Conservation (phyloP, 2,888 invertebrate species). For the Lampropteryx suffumata region DNA sequence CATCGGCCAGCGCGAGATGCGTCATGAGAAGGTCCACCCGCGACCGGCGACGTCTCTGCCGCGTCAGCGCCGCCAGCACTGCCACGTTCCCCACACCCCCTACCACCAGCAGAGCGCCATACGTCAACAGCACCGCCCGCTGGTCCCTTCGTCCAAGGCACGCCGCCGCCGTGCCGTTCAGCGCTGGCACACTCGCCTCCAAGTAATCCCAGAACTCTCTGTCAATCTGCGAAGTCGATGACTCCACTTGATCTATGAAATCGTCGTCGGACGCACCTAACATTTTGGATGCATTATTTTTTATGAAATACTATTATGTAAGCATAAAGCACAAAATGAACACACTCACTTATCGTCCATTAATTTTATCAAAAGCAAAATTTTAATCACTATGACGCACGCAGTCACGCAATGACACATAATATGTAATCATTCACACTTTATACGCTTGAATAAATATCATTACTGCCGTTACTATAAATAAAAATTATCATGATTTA, state of each 20-base stretch:
- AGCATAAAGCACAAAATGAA: conserved; percentile 7
- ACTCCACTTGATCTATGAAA: conserved; percentile 12
- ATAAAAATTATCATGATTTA: too few relatives aligned
- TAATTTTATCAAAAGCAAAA: neutral
- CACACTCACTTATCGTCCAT: neutral
- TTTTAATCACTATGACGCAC: too few relatives aligned
- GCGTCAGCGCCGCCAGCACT: conserved; percentile 85
- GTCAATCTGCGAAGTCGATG: conserved; percentile 48
- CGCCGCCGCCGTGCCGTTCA: conserved; percentile 37
- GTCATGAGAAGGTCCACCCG: conserved; percentile 91
- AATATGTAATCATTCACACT: too few relatives aligned
- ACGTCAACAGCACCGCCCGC: conserved; percentile 81
- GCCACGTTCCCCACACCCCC: conserved; percentile 88
- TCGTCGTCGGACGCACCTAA: conserved; percentile 7
- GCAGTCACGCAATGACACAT: too few relatives aligned
- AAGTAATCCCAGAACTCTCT: conserved; percentile 69
- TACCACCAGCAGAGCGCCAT: conserved; percentile 84
- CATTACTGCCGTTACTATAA: neutral
- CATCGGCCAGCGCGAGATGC: conserved; percentile 90
- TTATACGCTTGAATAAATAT: too few relatives aligned
- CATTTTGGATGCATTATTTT: too few relatives aligned
- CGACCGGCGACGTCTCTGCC: conserved; percentile 85
- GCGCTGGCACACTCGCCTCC: conserved; percentile 40
- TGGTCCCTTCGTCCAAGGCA: conserved; percentile 47
- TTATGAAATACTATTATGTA: too few relatives aligned